A percentile compares a stretch with the other conserved stretches of the same genome.
Conservation (phyloP, 2,797 vertebrate genomes). For the Loriculus beryllinus region DNA sequence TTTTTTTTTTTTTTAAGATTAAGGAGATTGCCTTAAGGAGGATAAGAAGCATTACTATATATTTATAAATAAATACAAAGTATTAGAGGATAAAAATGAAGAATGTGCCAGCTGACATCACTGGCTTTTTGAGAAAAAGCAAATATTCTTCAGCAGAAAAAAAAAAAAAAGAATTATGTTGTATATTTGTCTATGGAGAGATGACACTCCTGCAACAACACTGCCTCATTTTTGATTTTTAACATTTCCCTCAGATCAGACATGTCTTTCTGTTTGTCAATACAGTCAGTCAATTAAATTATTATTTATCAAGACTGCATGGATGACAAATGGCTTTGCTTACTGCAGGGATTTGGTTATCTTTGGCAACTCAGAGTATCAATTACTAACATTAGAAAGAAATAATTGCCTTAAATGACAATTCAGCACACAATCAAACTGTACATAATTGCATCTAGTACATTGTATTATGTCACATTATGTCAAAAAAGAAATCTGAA, state of each 20-base stretch:
- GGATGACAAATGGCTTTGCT: slow-evolving; percentile 31
- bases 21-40: neutral
- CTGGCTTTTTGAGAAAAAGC: neutral
- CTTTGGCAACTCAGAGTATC: slow-evolving; percentile 17
- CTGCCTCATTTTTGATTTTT: neutral
- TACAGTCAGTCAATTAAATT: neutral
- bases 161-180: neutral
- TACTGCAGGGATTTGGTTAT: neutral
- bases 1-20: neutral
- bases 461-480: neutral
- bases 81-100: neutral
- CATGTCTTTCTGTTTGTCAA: slow-evolving; percentile 12
- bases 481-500: slow-evolving; percentile 5
- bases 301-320: neutral
- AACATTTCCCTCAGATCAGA: neutral
- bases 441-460: neutral
- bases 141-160: neutral
- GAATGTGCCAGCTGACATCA: neutral
- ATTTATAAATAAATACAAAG: neutral
- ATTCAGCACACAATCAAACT: neutral
- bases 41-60: neutral
- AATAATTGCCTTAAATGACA: slow-evolving; percentile 40
- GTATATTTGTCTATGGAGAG: neutral
- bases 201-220: neutral
- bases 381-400: slow-evolving; percentile 18